Conservation (phyloP, 2,113 vertebrate genomes). For the Todiramphus saurophagus region DNA sequence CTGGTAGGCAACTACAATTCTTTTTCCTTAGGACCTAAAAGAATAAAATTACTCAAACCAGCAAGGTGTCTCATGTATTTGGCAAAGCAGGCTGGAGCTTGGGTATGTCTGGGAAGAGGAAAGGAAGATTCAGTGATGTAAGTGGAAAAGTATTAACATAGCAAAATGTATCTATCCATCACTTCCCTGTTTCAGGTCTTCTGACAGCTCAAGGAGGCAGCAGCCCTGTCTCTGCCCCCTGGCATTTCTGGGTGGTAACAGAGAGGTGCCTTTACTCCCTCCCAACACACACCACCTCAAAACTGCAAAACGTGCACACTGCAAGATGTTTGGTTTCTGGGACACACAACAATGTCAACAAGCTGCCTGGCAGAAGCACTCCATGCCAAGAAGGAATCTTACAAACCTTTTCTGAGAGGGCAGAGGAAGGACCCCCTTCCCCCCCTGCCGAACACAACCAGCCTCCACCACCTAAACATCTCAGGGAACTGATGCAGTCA, state of each 20-base stretch:
- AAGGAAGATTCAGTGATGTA: not conserved
- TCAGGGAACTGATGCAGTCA: no score
- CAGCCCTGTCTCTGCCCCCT: not conserved
- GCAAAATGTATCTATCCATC: fast-evolving
- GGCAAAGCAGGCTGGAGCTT: not conserved
- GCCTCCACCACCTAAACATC: fast-evolving
- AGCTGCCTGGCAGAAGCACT: no score
- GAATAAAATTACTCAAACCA: not conserved
- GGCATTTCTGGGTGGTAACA: no score
- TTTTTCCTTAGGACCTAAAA: not conserved
- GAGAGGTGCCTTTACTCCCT: not conserved
- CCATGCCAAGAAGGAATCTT: fast-evolving
- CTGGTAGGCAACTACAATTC: fast-evolving
- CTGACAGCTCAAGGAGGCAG: not conserved
- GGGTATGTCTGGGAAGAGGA: not conserved
- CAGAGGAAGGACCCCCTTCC: not conserved
- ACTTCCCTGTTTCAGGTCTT: not conserved
- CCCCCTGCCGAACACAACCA: fast-evolving
- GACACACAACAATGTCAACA: fast-evolving
- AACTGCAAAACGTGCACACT: not conserved
- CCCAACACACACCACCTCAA: fast-evolving
- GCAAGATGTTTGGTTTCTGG: fast-evolving
- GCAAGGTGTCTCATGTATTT: no score
- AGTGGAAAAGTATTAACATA: not conserved
- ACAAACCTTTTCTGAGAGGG: fast-evolving